Base-by-base conservation (phyloP, 2,797 vertebrate genomes). In the Muraenolepis orangiensis region DNA sequence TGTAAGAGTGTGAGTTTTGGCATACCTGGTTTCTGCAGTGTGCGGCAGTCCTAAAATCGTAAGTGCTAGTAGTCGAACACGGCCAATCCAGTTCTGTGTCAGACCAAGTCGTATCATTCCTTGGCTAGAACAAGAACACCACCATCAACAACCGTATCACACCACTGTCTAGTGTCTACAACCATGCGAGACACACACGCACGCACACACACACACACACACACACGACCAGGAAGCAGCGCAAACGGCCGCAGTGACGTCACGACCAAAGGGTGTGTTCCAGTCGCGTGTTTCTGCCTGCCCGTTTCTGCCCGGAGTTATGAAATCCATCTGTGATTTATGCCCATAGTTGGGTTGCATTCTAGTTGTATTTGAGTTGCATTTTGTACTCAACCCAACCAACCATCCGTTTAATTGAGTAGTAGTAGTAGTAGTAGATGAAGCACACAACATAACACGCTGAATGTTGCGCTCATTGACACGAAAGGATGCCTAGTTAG, bases 191-290 rank as follows among this genome's bases (percentile, higher is more conserved):
- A n/a, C n/a, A n/a, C n/a, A n/a, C n/a, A n/a, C n/a, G n/a, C n/a
- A n/a, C n/a, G n/a, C n/a, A n/a, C n/a, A n/a, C n/a, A n/a, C n/a
- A n/a, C n/a, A n/a, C n/a, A n/a, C n/a, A n/a, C n/a, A n/a, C n/a
- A n/a, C n/a, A n/a, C n/a, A n/a, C 72, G 86, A 86, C 88, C 82
- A 91, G 93, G 93, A 94, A 94, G 91, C 90, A 94, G 90, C 89
- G 31, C 68, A 6, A 36, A 28, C 42, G 18, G 51, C 20, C 82
- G 78, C 1, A 10, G 11, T 88, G 79, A 88, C 90, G 87, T 82
- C 36, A 4, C 0, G 0, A 3, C 36, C 23, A 12, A 51, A 29
- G 71, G 72, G 79, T 11, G 81, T 11, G 32, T 23, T 51, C 67
- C 23, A 18, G 74, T 32, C 68, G 71, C 64, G 8, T 29, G 26